Base-by-base conservation (phyloP, 2,113 vertebrate genomes). In the Fulica atra region DNA sequence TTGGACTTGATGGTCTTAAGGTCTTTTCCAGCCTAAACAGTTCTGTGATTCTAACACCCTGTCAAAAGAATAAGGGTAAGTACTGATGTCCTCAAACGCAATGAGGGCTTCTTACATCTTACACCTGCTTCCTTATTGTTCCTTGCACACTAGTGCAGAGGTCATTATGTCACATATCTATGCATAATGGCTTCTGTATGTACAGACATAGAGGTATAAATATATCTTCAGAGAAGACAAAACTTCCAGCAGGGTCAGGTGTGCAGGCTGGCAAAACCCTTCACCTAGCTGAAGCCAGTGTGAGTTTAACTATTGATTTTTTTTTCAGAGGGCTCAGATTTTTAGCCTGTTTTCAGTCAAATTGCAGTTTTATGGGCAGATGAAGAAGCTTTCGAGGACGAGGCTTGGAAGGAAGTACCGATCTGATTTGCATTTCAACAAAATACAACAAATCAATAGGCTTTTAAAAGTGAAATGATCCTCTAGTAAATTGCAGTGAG, bases 401-500 rank as follows among this genome's bases (percentile, higher is more conserved):
- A 56, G 8, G 11, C 51, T 81, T 77, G 35, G 9, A 70, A 73
- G 56, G 66, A 77, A 72, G 42, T 74, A 40, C 24, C 31, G 78
- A 78, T 84, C 51, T 86, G 35, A 93, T 74, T 89, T 81, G 44
- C 80, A 71, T 92, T 92, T 93, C 60, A 81, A 64, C 51, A 96
- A 90, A 88, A 71, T 61, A 28, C 38, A 56, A 9, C 13, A 17
- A 86, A 93, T 90, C 80, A 92, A 51, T 88, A 93, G 26, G 11
- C 68, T 95, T 96, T 96, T 88, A 86, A 78, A 92, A 94, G 53
- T 83, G 17, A 71, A 94, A 74, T 79, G 35, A 61, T 83, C 25
- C 15, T 57, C 6, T 38, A 50, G 51, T 60, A 73, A 56, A 91
- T 92, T 88, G 56, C 44, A 86, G 40, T n/a, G 59, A 18, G 25